Evolutionary conservation across 2,888 invertebrate species (phyloP).

Genomic region (Heliconius aoede): DNA sequence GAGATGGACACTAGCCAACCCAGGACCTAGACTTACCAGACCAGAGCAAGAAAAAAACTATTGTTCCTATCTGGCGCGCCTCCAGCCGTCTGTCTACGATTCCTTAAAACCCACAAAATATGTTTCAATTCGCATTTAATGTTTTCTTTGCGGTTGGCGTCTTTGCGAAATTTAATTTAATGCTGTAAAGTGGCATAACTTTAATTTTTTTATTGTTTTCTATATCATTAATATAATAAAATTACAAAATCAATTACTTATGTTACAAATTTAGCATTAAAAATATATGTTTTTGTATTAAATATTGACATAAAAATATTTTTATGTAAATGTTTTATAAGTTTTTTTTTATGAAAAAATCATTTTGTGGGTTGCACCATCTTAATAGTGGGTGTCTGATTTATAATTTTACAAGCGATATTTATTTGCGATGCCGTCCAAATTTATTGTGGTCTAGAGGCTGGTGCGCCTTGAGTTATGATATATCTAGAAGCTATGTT

Average conservation of each 20-base stretch:
- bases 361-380: not conserved
- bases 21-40: constrained; percentile 29
- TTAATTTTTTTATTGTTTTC: not conserved
- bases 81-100: constrained; percentile 63
- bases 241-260: not conserved
- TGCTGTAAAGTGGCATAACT: constrained; percentile 5
- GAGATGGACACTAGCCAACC: constrained; percentile 46
- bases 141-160: constrained; percentile 57
- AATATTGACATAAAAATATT: not conserved
- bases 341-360: not conserved
- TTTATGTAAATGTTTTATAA: not conserved
- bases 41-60: constrained; percentile 36
- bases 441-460: constrained; percentile 15
- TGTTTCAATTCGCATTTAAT: constrained; percentile 61
- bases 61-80: constrained; percentile 50
- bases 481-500: constrained; percentile 8
- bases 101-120: constrained; percentile 65
- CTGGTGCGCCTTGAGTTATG: constrained; percentile 24
- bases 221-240: not conserved
- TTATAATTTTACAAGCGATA: constrained; percentile 49
- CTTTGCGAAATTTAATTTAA: constrained; percentile 48
- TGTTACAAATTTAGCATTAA: not conserved
- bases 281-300: not conserved
- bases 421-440: constrained; percentile 44
- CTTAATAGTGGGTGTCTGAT: not conserved